Base-by-base conservation (phyloP, 2,797 vertebrate species). In the Anguilla pacifica region DNA sequence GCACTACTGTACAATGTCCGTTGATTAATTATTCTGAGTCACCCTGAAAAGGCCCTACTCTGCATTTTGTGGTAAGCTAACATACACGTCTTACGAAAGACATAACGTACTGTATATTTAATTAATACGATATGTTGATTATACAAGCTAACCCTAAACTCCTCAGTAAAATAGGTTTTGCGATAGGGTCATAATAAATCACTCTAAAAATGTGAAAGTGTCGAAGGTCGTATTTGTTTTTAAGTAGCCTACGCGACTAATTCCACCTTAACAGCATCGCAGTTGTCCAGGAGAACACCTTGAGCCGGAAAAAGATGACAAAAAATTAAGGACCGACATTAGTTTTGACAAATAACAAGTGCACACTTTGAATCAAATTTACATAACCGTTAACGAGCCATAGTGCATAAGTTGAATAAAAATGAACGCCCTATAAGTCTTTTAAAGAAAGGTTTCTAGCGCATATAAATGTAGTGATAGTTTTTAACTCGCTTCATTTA, bases 1-100 rank as follows among this genome's bases (percentile, higher is more conserved):
- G 96, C 96, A 96, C 96, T 96, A 95, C 94, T 92, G 93, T 95
- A 91, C 64, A 53, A 70, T 46, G 82, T 39, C 74, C 72, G 81
- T 64, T 88, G 67, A 74, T 22, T 46, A 79, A 39, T 19, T 39
- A 77, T 17, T 57, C 57, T 46, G 51, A 67, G 39, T 84, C 61
- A 28, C 31, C 46, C 57, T 28, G 83, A 87, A 46, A 82, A 49
- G 46, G 43, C 79, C 46, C 46, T n/a, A 25, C 43, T 51, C 46
- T 9, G 6, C 79, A 82, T 51, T 43, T 25, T 77, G 35, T 77
- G 74, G 11, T 19, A 19, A 83, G 31, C 72, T 46, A 49, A 31
- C 83, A 84, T 51, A 19, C 51, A 35, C 72, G 57, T 35, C 11
- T n/a, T 59, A 49, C 28, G 49, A 39, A 46, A 57, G 28, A 11